Evolutionary conservation across 2,797 vertebrate genomes (phyloP), one percentile per base, ranked within the genome.

Genomic region (Enteromius afrohamiltoni): DNA sequence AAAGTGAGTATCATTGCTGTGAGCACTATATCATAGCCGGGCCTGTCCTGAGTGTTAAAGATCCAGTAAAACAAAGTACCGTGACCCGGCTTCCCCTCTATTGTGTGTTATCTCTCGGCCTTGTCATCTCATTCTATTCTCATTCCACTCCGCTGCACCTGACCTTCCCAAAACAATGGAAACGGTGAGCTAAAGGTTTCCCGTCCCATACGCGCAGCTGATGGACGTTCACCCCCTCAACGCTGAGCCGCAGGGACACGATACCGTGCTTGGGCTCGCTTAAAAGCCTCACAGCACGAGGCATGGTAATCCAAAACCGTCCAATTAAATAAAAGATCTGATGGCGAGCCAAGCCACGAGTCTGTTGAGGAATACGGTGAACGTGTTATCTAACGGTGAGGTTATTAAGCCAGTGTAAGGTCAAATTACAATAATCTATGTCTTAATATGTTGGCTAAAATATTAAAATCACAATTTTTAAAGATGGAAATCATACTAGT

Each of bases 141-240:
- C 86, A 92, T 89, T 91, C 89, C 89, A 91, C 88, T 90, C 86
- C 85, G 85, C 87, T 90, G 86, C 85, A 79, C 78, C 88, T 93
- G 94, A 95, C 94, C 94, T 95, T 96, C 92, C 80, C 81, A 87
- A 86, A 92, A 94, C 93, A 94, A 92, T 93, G 89, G 88, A 87
- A 92, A 88, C 90, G 84, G 87, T 92, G 93, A 93, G 89, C 91
- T 92, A 92, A 92, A 93, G 92, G 92, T 92, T 92, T 92, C 88
- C 90, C 93, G 88, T 90, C 91, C 85, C 88, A 13, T 68, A 64
- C 88, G 84, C 73, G 60, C 71, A 85, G 87, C 88, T 92, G 94
- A 94, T 90, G 91, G 91, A 91, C 84, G 78, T 86, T 87, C 87
- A 45, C 86, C 89, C 58, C n/a, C 29, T 37, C 53, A 29, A 13